phyloP scores from a whole-genome alignment of 1,140 invertebrate genomes.

The Potamilus streckersoni region DNA sequence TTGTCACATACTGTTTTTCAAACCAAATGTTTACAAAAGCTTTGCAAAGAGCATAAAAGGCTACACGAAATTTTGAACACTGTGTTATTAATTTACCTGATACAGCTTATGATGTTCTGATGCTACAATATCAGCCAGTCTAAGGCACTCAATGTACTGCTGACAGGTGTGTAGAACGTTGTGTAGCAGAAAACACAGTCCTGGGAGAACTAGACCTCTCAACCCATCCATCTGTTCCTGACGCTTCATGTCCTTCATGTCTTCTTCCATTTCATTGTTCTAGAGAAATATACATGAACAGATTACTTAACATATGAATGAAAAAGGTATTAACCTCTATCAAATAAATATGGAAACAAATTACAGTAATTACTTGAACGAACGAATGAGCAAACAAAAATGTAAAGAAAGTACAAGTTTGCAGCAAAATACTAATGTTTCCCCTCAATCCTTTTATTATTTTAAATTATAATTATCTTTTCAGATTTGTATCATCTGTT shows the following conservation, averaged over 20 bases:
- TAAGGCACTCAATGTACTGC: constrained; percentile 81
- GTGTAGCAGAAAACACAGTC: constrained; percentile 81
- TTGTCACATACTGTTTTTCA: background rate
- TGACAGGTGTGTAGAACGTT: constrained; percentile 82
- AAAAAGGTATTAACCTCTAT: background rate
- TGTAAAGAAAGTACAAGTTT: background rate
- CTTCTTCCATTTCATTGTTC: constrained; percentile 63
- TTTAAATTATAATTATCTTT: no score
- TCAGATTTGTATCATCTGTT: no score
- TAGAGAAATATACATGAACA: background rate
- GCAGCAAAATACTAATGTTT: no score
- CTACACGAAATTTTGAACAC: background rate
- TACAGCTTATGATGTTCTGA: constrained; percentile 84
- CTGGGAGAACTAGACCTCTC: constrained; percentile 83
- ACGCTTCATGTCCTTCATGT: constrained; percentile 48
- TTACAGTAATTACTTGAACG: background rate
- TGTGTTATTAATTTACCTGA: constrained; percentile 68
- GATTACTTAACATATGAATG: no score
- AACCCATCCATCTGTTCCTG: constrained; percentile 78
- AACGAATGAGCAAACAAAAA: background rate
- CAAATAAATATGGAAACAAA: background rate
- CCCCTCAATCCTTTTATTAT: no score
- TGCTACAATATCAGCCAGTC: constrained; percentile 83
- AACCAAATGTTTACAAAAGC: background rate
- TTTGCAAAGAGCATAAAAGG: background rate